These are phyloP conservation scores for Chrysaora quinquecirrha DNA, from an alignment of 30 jellyfish, hydroid and myxozoan genomes.

Conservation along the genomic window DNA sequence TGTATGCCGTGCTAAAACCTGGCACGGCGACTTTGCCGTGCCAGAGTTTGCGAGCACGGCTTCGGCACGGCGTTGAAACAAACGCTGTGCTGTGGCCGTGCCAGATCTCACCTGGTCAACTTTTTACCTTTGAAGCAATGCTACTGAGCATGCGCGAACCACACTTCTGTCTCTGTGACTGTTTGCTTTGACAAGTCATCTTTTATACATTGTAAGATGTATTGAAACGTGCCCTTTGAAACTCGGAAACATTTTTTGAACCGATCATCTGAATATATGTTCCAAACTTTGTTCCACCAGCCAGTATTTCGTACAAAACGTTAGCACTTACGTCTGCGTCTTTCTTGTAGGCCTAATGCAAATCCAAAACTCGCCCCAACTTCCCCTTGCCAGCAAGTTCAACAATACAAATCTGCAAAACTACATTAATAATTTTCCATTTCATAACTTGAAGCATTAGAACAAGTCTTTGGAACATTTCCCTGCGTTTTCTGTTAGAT, in stretches of 20 bases:
- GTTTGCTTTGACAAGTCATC: conserved; percentile 27
- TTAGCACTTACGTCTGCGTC: not conserved
- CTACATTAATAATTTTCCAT: not conserved
- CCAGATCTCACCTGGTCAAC: too few relatives aligned
- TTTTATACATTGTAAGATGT: conserved; percentile 27
- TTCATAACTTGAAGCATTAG: not conserved
- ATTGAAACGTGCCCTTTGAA: conserved; percentile 27
- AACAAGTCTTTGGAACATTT: not conserved
- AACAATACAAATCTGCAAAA: not conserved
- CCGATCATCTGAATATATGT: conserved; percentile 41
- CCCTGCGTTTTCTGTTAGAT: not conserved
- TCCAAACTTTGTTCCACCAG: conserved; percentile 58
- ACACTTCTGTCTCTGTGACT: too few relatives aligned
- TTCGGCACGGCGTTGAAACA: too few relatives aligned
- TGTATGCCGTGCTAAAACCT: too few relatives aligned
- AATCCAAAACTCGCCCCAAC: not conserved
- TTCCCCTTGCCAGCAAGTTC: not conserved
- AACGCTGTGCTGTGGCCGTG: too few relatives aligned
- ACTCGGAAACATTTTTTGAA: conserved; percentile 33
- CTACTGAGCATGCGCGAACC: too few relatives aligned
- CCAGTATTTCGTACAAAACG: conserved; percentile 48
- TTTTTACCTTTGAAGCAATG: too few relatives aligned
- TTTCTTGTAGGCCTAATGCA: not conserved
- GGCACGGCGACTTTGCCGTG: too few relatives aligned
- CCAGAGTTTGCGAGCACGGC: too few relatives aligned